Evolutionary conservation across 2,797 vertebrate genomes (phyloP).

Genomic region (Hippopotamyrus pictus): DNA sequence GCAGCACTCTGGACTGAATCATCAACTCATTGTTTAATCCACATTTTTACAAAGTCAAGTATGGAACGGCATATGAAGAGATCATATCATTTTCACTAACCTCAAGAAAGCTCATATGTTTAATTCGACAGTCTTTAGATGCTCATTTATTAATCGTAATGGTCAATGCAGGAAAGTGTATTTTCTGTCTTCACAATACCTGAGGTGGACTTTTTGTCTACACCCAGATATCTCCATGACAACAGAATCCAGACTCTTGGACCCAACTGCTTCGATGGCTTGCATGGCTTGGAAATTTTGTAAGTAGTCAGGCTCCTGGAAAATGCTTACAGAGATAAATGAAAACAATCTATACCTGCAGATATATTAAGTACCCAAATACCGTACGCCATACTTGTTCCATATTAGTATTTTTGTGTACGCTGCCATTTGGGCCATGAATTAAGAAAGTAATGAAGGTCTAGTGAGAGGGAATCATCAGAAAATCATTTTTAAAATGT

Average conservation of each 20-base stretch:
- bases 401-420: neutral
- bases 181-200: neutral
- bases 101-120: neutral
- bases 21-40: neutral
- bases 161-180: neutral
- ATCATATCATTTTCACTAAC: neutral
- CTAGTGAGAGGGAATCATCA: neutral
- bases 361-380: neutral
- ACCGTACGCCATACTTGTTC: neutral
- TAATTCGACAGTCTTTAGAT: neutral
- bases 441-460: neutral
- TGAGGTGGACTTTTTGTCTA: constrained; percentile 16
- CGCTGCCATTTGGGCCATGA: neutral
- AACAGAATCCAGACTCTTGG: constrained; percentile 85
- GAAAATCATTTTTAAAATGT: neutral
- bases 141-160: neutral
- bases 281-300: constrained; percentile 90
- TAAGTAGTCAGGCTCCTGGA: constrained; percentile 60
- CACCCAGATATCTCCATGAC: constrained; percentile 87
- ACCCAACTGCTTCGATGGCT: constrained; percentile 81
- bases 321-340: neutral
- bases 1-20: neutral
- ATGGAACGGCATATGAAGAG: neutral
- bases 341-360: neutral
- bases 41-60: neutral